A percentile compares a stretch with the other conserved stretches of the same genome.
Evolutionary conservation across 2,888 invertebrate species (phyloP).

Genomic region (Scaptomyza parva): DNA sequence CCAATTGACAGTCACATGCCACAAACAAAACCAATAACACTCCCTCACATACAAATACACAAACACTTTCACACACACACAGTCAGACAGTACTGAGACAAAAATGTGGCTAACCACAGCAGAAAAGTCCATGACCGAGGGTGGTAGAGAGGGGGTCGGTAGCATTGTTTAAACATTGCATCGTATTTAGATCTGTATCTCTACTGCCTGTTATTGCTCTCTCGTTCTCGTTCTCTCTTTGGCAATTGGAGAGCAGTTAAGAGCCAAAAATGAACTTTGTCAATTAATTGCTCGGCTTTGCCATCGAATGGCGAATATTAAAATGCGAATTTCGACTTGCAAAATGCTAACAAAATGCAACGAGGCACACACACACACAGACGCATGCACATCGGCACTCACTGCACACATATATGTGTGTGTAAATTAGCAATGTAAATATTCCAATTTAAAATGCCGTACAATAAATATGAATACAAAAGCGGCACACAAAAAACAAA

Average conservation of each 20-base stretch:
- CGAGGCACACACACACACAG: slow-evolving; percentile 13
- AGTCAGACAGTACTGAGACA: slow-evolving; percentile 47
- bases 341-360: slow-evolving; percentile 37
- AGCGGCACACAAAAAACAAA: slow-evolving; percentile 72
- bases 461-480: slow-evolving; percentile 80
- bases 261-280: slow-evolving; percentile 75
- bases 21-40: slow-evolving; percentile 63
- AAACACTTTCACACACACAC: not conserved
- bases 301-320: slow-evolving; percentile 53
- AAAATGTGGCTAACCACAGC: slow-evolving; percentile 63
- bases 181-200: slow-evolving; percentile 40
- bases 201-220: not conserved
- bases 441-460: slow-evolving; percentile 78
- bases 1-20: slow-evolving; percentile 77
- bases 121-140: slow-evolving; percentile 42
- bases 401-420: slow-evolving; percentile 37
- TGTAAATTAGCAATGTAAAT: slow-evolving; percentile 78
- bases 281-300: slow-evolving; percentile 75
- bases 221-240: not conserved
- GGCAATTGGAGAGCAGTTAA: slow-evolving; percentile 27
- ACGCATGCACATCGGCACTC: slow-evolving; percentile 2
- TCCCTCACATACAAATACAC: slow-evolving; percentile 16
- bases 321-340: slow-evolving; percentile 44
- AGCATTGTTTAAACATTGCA: slow-evolving; percentile 70
- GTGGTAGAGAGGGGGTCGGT: not conserved